Base-by-base conservation (phyloP, 2,888 invertebrate genomes). In the Ischnura elegans region DNA sequence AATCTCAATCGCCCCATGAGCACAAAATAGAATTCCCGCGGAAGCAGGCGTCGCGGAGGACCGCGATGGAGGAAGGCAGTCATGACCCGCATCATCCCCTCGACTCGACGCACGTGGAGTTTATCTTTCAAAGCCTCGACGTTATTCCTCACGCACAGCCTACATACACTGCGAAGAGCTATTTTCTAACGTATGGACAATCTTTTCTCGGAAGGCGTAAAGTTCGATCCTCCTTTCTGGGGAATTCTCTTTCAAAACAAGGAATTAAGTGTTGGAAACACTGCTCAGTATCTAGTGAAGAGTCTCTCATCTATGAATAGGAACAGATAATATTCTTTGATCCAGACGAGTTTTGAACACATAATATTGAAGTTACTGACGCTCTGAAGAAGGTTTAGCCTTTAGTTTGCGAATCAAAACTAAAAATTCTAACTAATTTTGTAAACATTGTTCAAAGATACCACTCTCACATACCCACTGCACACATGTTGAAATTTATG, bases 171-270 rank as follows among this genome's bases (percentile, higher is more conserved):
- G 45, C 21, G 76, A 6, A 45, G n/a, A 86, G 45, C 43, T 86
- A 86, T 46, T 86, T 86, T 46, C 43, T 86, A 76, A 76, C 86
- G 43, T 25, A 45, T 86, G n/a, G 86, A 46, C 46, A 45, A 21
- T 8, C 36, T 76, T 36, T 76, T 36, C 76, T 76, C 76, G 36
- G 36, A 36, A 36, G 8, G 29, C 76, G 76, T 76, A 13, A 29
- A 36, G 76, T 76, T 36, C 13, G 36, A 76, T 76, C 76, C 76
- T n/a, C 36, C n/a, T 76, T 76, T 76, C 29, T 36, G 76, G 36
- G 36, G 36, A n/a, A 76, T 10, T 76, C 76, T 13, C 76, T 36
- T 36, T 76, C 36, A 36, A 76, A 76, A 76, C 76, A 76, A 36
- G 4, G 76, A 76, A 76, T n/a, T n/a, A n/a, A n/a, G n/a, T n/a